A percentile compares a stretch with the other conserved stretches of the same genome.
Conservation (phyloP, 2,113 vertebrate species). For the Vulpes vulpes region DNA sequence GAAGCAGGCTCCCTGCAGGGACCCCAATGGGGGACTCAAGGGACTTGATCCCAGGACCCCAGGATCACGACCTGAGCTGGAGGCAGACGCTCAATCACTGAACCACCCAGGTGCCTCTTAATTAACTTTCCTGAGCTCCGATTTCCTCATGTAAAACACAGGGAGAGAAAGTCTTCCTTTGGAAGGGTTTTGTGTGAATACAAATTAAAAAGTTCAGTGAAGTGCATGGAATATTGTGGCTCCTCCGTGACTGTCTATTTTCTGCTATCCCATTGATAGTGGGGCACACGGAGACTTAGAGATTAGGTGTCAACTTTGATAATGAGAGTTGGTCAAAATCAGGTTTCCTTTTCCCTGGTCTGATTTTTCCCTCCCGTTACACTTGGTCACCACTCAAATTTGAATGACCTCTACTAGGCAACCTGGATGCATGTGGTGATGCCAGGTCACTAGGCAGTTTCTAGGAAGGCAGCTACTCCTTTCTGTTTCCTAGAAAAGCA, state of each 20-base stretch:
- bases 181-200: not conserved
- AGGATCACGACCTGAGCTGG: no score
- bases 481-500: conserved; percentile 44
- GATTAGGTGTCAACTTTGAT: not conserved
- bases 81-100: no score
- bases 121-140: not conserved
- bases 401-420: not conserved
- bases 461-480: not conserved
- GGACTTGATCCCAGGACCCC: no score
- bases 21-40: no score
- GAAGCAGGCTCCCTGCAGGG: no score
- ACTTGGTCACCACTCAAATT: not conserved
- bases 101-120: not conserved
- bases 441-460: not conserved
- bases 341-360: not conserved
- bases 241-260: not conserved
- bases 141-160: not conserved
- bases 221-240: not conserved
- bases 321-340: conserved; percentile 18
- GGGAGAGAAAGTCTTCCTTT: conserved; percentile 5
- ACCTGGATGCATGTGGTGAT: not conserved
- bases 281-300: not conserved
- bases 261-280: not conserved
- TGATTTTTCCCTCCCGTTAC: not conserved
- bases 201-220: not conserved